These are phyloP conservation scores for Ips nitidus DNA, from an alignment of 1,140 invertebrate species.

Conservation along the genomic window DNA sequence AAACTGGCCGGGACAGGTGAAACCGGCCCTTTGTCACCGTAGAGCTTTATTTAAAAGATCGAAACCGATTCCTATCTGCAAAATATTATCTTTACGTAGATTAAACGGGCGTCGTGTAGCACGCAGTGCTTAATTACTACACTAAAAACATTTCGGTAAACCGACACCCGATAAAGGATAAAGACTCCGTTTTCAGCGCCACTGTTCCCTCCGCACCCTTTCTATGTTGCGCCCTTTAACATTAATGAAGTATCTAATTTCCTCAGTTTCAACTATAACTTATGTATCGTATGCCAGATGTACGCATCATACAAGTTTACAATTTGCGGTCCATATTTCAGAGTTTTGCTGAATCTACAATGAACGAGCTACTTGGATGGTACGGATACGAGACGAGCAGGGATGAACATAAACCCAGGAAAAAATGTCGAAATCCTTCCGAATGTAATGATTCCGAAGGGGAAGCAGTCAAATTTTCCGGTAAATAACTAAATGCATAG, in stretches of 20 bases:
- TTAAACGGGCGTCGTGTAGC: conserved; percentile 19
- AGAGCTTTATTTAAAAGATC: conserved; percentile 12
- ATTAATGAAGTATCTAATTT: conserved; percentile 30
- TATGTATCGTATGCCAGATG: background rate
- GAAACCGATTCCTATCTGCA: conserved; percentile 7
- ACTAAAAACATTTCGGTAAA: conserved; percentile 36
- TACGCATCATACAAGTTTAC: background rate
- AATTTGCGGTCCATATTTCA: conserved; percentile 52
- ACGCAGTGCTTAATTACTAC: conserved; percentile 33
- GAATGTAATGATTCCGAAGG: conserved; percentile 45
- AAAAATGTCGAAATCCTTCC: conserved; percentile 38
- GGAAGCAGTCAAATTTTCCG: conserved; percentile 42
- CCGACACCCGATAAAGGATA: conserved; percentile 36
- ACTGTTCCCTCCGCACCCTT: conserved; percentile 5
- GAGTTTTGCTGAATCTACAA: conserved; percentile 87
- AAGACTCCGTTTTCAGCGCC: conserved; percentile 33
- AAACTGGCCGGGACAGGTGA: too few relatives aligned
- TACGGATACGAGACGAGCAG: conserved; percentile 81
- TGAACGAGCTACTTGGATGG: conserved; percentile 88
- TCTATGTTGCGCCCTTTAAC: conserved; percentile 22
- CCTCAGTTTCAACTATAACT: conserved; percentile 25
- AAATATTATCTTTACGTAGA: conserved; percentile 11
- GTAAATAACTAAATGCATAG: conserved; percentile 29
- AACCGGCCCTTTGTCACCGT: background rate
- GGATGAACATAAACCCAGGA: conserved; percentile 46